Base-by-base conservation (phyloP, 2,113 vertebrate genomes). In the Perccottus glenii region DNA sequence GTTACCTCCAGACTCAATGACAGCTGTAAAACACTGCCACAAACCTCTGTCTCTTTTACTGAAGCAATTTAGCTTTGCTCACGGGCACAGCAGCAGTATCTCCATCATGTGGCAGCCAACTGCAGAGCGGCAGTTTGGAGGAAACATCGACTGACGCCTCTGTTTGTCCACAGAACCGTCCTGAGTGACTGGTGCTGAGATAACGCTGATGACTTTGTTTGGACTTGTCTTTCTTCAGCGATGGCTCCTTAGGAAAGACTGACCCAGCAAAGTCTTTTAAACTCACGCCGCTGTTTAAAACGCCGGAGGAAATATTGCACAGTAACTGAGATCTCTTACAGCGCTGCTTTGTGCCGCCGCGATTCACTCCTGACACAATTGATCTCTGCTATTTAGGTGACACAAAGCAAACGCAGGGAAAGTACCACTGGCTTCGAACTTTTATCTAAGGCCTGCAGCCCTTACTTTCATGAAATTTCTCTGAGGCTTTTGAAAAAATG, bases 21-120 rank as follows among this genome's bases (percentile, higher is more conserved):
- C n/a, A 0, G 70, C 84, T 67, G 70, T 87, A 90, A 88, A 88
- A 55, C 77, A 87, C 10, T 8, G 51, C 81, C 64, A 58, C 83
- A 82, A 85, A 91, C 84, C 88, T 77, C 66, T 68, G 87, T 83
- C 88, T 81, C 62, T 90, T 88, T 89, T 86, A 87, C 85, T 81
- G 73, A 75, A 75, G 83, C 84, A 81, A 86, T 91, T 88, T 83
- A 79, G 79, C 74, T 19, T 80, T 78, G 84, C 86, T 91, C 90
- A 91, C 87, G 90, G 90, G 88, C 88, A 81, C 81, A n/a, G 82
- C 58, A 59, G 80, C 85, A 53, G 78, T 88, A 73, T 80, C 80
- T 83, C 81, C 77, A 36, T 61, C 52, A 53, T 33, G 27, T 2
- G 48, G 51, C 64, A 32, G 66, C 56, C 58, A n/a, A 59, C 27